A percentile compares a stretch with the other conserved stretches of the same genome.
These are phyloP conservation scores for Falco cherrug DNA, from an alignment of 2,797 vertebrate species.

Conservation along the genomic window DNA sequence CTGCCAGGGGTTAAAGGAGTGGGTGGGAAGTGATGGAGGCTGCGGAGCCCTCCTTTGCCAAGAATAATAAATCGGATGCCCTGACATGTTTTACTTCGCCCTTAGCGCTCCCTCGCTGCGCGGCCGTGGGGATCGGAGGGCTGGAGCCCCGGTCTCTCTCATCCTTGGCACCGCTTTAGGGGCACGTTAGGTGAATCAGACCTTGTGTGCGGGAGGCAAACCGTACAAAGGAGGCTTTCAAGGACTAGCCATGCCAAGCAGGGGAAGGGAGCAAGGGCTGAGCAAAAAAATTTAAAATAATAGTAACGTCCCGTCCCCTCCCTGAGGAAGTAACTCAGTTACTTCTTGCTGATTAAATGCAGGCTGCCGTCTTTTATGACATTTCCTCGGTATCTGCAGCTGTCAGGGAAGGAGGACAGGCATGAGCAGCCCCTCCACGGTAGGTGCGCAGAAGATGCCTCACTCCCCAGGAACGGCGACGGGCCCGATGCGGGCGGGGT, in stretches of 20 bases:
- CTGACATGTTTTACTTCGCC: conserved; percentile 14
- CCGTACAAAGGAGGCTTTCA: conserved; percentile 75
- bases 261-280: not conserved
- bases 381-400: not conserved
- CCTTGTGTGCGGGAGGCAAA: conserved; percentile 54
- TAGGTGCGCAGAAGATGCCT: not conserved
- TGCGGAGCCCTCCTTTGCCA: conserved; percentile 50
- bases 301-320: not conserved
- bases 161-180: conserved; percentile 21
- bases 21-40: conserved; percentile 51
- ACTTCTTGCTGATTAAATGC: not conserved
- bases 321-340: not conserved
- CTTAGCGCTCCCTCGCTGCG: not conserved
- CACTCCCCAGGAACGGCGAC: not conserved
- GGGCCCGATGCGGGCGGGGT: not conserved
- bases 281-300: not conserved
- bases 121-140: conserved; percentile 1
- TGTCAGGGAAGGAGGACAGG: not conserved
- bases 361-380: not conserved
- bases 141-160: not conserved
- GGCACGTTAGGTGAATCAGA: conserved; percentile 75
- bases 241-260: not conserved
- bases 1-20: conserved; percentile 3
- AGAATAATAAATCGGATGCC: conserved; percentile 23
- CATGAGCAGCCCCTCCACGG: not conserved